A percentile compares a stretch with the other conserved stretches of the same genome.
Conservation (phyloP, 2,113 vertebrate species). For the Sapajus apella region DNA sequence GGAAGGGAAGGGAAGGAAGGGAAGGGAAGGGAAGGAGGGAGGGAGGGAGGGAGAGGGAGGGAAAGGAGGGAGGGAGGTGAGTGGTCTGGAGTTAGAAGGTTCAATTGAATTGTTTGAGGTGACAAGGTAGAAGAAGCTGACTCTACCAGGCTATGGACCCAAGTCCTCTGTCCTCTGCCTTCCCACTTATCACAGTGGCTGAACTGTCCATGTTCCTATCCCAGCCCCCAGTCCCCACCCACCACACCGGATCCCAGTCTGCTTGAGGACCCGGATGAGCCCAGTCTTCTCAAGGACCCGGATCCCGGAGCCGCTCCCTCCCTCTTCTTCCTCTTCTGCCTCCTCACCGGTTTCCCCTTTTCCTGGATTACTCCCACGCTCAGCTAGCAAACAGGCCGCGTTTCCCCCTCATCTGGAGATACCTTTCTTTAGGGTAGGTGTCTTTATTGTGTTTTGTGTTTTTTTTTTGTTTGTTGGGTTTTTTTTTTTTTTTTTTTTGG, state of each 20-base stretch:
- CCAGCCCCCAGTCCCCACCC: background rate
- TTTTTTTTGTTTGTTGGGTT: too few species aligned
- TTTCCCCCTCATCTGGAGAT: too few species aligned
- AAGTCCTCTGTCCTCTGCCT: background rate
- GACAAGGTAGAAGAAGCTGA: background rate
- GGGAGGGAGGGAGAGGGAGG: too few species aligned
- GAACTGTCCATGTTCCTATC: too few species aligned
- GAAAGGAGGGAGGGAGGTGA: background rate
- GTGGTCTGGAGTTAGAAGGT: too few species aligned
- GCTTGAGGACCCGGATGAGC: background rate
- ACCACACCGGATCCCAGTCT: too few species aligned
- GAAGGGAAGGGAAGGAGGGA: too few species aligned
- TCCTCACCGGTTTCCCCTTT: accelerated
- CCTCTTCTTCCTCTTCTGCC: too few species aligned
- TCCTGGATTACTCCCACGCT: accelerated
- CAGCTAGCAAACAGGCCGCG: background rate
- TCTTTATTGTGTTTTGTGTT: background rate
- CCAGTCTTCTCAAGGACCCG: background rate
- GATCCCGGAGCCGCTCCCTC: background rate
- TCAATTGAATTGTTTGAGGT: accelerated
- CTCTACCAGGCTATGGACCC: background rate
- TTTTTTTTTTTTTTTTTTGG: background rate
- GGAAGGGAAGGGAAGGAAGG: too few species aligned
- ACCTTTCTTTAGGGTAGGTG: background rate
- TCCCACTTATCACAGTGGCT: background rate